Percentiles rank a stretch among this genome's conserved stretches.
phyloP scores from a whole-genome alignment of 2,888 invertebrate species.

The Encarsia formosa region DNA sequence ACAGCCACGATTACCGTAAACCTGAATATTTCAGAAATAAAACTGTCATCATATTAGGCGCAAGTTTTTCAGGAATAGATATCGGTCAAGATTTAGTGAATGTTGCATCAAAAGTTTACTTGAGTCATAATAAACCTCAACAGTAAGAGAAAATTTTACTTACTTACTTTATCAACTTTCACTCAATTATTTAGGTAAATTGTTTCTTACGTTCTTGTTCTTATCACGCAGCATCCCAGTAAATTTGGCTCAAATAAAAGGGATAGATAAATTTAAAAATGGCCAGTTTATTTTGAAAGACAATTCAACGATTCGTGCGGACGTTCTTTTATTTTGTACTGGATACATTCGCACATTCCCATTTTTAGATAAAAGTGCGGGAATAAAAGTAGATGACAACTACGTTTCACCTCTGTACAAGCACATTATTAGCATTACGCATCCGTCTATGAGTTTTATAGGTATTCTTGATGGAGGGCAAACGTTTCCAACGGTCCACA shows the following conservation, averaged over 20 bases:
- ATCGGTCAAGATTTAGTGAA: constrained; percentile 62
- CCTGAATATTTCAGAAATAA: constrained; percentile 59
- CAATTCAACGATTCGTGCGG: constrained; percentile 57
- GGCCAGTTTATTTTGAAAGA: constrained; percentile 54
- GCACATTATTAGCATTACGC: constrained; percentile 70
- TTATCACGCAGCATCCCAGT: not conserved
- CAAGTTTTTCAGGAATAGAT: constrained; percentile 71
- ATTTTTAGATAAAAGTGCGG: constrained; percentile 63
- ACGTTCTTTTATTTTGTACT: constrained; percentile 69
- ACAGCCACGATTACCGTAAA: constrained; percentile 71
- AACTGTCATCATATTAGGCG: constrained; percentile 66
- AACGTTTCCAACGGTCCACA: constrained; percentile 67
- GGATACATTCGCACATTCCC: constrained; percentile 71
- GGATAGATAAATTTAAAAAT: constrained; percentile 9
- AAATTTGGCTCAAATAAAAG: not conserved
- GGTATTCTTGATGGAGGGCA: constrained; percentile 68
- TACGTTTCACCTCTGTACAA: constrained; percentile 69
- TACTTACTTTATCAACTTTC: too few relatives aligned
- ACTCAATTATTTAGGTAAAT: too few relatives aligned
- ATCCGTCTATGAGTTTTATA: constrained; percentile 72
- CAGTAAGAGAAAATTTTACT: too few relatives aligned
- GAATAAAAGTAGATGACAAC: constrained; percentile 53
- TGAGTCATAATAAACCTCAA: constrained; percentile 57
- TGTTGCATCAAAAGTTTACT: constrained; percentile 53
- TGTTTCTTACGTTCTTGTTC: not conserved